These are phyloP conservation scores for Rhinopomastus cyanomelas DNA, from an alignment of 2,113 vertebrate genomes.

Conservation along the genomic window DNA sequence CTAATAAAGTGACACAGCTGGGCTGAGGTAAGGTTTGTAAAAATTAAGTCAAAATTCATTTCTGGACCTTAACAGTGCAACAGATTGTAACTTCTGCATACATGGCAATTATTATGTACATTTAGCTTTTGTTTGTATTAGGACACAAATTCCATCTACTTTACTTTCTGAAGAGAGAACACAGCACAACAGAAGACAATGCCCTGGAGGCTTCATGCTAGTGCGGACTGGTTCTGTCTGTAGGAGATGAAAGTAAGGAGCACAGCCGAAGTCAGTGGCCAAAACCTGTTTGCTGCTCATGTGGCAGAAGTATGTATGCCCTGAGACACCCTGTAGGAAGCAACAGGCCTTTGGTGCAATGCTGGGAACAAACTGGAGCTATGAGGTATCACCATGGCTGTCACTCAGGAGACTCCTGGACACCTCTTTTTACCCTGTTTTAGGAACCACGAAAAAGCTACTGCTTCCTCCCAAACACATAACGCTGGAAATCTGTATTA, in stretches of 20 bases:
- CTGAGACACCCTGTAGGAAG: background rate
- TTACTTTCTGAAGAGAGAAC: background rate
- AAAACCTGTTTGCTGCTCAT: background rate
- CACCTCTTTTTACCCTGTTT: background rate
- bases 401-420: background rate
- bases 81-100: background rate
- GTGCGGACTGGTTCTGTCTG: rapidly evolving
- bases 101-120: background rate
- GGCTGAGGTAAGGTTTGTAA: background rate
- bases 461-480: background rate
- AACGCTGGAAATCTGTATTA: background rate
- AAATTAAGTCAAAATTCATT: background rate
- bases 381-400: background rate
- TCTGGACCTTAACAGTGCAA: background rate
- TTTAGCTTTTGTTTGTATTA: background rate
- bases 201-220: background rate
- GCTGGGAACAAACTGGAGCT: background rate
- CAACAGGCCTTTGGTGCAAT: background rate
- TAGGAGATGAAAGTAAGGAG: background rate
- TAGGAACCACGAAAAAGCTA: background rate
- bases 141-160: background rate
- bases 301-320: rapidly evolving
- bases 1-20: background rate
- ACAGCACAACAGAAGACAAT: background rate
- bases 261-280: background rate